phyloP scores from a whole-genome alignment of 2,113 vertebrate genomes.

The Elachura formosa region DNA sequence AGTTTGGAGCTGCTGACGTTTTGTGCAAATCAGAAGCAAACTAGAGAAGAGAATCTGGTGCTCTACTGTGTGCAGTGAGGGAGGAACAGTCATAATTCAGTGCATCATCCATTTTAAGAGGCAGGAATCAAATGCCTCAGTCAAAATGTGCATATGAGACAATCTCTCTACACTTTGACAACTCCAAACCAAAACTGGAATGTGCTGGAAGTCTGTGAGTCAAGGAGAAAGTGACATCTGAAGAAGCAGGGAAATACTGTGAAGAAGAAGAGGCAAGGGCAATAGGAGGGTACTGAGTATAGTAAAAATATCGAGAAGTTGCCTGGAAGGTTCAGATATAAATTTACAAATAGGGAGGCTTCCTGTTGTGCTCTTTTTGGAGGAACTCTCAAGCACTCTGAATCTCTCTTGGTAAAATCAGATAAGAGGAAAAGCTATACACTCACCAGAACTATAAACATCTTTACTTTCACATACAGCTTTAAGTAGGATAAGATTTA shows the following conservation, averaged over 20 bases:
- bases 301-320: not conserved
- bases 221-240: not conserved
- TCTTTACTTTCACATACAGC: not conserved
- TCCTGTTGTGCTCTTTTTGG: not conserved
- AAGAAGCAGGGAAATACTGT: not conserved
- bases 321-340: not conserved
- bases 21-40: not conserved
- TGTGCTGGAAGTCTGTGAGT: not conserved
- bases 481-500: not conserved
- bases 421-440: not conserved
- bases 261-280: not conserved
- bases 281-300: not conserved
- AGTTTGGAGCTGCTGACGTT: not conserved
- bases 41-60: not conserved
- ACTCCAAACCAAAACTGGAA: not conserved
- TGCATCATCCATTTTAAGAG: not conserved
- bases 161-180: not conserved
- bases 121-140: not conserved
- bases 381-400: not conserved
- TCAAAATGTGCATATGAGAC: not conserved
- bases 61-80: fast-evolving
- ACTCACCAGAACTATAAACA: not conserved
- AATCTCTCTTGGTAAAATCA: not conserved
- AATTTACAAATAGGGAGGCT: not conserved
- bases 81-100: not conserved